Evolutionary conservation across 2,113 vertebrate genomes (phyloP).

Genomic region (Probosciger aterrimus): DNA sequence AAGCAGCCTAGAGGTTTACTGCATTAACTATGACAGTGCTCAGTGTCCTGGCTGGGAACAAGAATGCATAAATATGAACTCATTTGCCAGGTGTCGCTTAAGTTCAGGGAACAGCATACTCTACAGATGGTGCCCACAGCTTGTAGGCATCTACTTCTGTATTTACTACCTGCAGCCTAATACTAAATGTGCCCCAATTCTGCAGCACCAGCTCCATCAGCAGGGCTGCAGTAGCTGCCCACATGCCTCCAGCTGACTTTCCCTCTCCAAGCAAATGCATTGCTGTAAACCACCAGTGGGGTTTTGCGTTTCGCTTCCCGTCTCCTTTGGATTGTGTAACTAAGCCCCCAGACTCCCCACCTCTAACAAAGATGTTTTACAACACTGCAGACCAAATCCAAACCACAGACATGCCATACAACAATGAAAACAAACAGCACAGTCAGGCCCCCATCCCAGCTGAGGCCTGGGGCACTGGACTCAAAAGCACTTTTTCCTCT

Average conservation of each 20-base stretch:
- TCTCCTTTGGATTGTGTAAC: constrained; percentile 8
- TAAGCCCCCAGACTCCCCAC: constrained; percentile 6
- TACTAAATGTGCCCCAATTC: not conserved
- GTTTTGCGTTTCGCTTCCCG: not conserved
- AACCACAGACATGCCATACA: not conserved
- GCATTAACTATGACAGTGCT: not conserved
- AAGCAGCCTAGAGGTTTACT: not conserved
- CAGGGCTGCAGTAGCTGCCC: not conserved
- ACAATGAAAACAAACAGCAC: not conserved
- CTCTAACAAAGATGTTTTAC: not conserved
- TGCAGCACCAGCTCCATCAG: not conserved
- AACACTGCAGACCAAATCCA: not conserved
- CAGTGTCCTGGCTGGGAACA: not conserved
- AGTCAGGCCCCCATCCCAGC: not conserved
- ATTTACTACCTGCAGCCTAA: not conserved
- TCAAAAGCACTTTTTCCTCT: not conserved
- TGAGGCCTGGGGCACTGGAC: not conserved
- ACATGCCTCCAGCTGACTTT: fast-evolving
- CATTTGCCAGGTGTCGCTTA: not conserved
- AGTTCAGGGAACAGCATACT: not conserved
- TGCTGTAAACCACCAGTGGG: not conserved
- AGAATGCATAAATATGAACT: not conserved
- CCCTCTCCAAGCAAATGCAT: not conserved
- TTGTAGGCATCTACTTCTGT: not conserved
- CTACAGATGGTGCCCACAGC: not conserved